phyloP scores from a whole-genome alignment of 1,140 invertebrate species.

The Atta cephalotes region DNA sequence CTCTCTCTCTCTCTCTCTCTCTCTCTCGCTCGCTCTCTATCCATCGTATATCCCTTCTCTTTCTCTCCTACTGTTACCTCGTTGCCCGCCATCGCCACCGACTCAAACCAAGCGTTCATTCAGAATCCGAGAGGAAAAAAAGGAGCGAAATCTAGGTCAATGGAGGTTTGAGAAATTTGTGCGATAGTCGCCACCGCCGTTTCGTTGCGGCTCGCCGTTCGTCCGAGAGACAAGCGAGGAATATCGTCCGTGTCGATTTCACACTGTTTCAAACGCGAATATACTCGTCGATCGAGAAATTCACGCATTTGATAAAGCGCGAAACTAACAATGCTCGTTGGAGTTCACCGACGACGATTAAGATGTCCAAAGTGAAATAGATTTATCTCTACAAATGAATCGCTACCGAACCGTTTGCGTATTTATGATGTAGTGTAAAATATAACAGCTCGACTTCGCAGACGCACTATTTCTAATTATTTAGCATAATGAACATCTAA shows the following conservation, averaged over 20 bases:
- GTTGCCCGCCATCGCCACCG: constrained; percentile 53
- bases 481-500: not conserved
- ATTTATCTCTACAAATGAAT: constrained; percentile 1
- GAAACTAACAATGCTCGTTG: constrained; percentile 27
- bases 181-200: constrained; percentile 23
- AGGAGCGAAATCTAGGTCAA: constrained; percentile 70
- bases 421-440: not conserved
- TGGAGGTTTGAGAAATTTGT: constrained; percentile 64
- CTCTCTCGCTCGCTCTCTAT: not conserved
- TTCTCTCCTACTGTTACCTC: constrained; percentile 34
- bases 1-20: constrained; percentile 14
- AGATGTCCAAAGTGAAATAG: constrained; percentile 29
- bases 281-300: constrained; percentile 32
- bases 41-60: constrained; percentile 21
- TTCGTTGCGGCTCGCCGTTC: constrained; percentile 39
- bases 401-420: not conserved
- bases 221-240: constrained; percentile 24
- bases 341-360: constrained; percentile 28
- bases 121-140: constrained; percentile 69
- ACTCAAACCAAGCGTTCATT: constrained; percentile 71
- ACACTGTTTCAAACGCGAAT: constrained; percentile 35
- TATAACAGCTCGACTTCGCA: not conserved
- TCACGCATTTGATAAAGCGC: constrained; percentile 34
- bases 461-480: not conserved
- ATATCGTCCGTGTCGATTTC: constrained; percentile 56